Conservation (phyloP, 2,888 invertebrate species). For the Rhimphoctona megacephalus region DNA sequence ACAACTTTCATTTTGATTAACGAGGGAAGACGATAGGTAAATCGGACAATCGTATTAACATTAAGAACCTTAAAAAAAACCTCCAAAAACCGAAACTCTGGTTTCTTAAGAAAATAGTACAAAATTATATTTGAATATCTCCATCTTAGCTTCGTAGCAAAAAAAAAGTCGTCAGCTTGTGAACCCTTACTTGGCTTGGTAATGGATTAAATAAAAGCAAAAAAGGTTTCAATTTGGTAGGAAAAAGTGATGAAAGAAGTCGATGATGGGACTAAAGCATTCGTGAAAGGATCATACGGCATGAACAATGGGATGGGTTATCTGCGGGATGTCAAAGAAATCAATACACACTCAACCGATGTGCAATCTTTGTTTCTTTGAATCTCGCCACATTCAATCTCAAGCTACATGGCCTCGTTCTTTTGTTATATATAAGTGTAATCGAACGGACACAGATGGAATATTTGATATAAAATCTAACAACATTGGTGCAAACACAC, state of each 20-base stretch:
- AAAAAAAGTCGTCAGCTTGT: background rate
- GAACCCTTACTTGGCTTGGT: background rate
- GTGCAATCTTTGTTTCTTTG: background rate
- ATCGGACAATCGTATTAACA: background rate
- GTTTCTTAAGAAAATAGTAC: background rate
- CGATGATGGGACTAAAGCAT: background rate
- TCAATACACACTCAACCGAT: constrained; percentile 2
- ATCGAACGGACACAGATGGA: background rate
- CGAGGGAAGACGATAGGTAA: background rate
- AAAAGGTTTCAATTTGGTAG: background rate
- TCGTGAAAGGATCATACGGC: background rate
- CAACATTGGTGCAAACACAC: background rate
- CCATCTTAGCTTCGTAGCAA: background rate
- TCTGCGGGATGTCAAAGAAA: background rate
- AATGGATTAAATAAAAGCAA: background rate
- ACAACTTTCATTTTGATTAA: background rate
- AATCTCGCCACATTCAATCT: background rate
- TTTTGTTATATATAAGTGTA: background rate
- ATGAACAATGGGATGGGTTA: background rate
- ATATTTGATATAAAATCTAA: background rate
- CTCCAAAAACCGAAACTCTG: background rate
- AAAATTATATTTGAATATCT: background rate
- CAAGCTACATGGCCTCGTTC: background rate
- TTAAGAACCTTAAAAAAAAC: background rate
- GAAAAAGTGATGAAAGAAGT: background rate